Evolutionary conservation across 2,113 vertebrate species (phyloP).

Genomic region (Gobiocypris rarus): DNA sequence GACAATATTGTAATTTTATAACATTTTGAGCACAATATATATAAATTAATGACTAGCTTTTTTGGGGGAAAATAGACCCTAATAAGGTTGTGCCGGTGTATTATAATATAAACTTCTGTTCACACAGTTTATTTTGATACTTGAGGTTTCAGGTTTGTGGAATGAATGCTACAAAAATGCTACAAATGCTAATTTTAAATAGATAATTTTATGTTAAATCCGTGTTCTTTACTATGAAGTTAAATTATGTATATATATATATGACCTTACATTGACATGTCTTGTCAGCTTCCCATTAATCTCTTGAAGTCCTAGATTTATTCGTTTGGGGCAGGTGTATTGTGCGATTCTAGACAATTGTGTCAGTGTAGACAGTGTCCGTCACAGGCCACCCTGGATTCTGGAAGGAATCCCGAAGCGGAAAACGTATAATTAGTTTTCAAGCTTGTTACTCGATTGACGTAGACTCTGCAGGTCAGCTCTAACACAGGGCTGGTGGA

Average conservation of each 20-base stretch:
- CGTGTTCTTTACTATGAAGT: too few relatives aligned
- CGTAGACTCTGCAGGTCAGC: conserved; percentile 3
- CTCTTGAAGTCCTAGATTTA: background rate
- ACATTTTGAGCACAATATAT: background rate
- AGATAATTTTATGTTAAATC: background rate
- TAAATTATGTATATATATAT: too few relatives aligned
- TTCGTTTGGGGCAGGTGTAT: background rate
- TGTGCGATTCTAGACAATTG: background rate
- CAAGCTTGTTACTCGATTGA: conserved; percentile 45
- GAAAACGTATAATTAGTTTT: conserved; percentile 46
- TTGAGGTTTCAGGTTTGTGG: background rate
- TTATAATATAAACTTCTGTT: background rate
- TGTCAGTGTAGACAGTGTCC: background rate
- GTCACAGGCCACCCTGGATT: background rate
- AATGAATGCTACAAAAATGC: background rate
- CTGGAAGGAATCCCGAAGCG: conserved; percentile 17
- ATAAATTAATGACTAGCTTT: background rate
- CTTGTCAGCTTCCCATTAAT: background rate
- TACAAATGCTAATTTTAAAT: background rate
- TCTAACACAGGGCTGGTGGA: background rate
- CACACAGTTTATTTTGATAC: background rate
- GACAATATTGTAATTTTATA: background rate
- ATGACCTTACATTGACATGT: too few relatives aligned
- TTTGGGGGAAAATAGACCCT: too few relatives aligned
- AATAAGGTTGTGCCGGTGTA: background rate